Conservation (phyloP, 2,797 vertebrate genomes). For the Morelia viridis region DNA sequence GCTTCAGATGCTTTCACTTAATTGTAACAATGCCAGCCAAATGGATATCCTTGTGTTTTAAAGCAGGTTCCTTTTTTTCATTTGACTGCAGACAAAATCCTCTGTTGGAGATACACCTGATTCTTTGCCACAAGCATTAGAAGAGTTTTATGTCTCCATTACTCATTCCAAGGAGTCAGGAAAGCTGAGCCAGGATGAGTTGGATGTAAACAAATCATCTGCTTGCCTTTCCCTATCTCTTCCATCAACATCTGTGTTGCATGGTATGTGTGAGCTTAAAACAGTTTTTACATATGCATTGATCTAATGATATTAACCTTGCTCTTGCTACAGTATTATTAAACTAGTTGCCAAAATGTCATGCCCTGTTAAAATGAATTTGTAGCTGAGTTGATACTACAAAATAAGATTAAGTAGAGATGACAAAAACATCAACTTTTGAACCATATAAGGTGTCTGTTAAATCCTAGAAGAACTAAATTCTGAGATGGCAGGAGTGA, state of each 20-base stretch:
- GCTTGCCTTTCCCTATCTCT: background rate
- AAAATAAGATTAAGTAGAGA: background rate
- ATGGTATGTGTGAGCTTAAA: slow-evolving; percentile 40
- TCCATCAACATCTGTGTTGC: background rate
- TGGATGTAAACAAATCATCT: slow-evolving; percentile 11
- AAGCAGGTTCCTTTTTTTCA: slow-evolving; percentile 26
- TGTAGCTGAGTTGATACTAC: background rate
- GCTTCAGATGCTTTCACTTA: background rate
- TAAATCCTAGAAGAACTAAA: background rate
- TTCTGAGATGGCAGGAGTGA: background rate
- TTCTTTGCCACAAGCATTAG: slow-evolving; percentile 47
- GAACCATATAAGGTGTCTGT: background rate
- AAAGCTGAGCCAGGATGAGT: slow-evolving; percentile 34
- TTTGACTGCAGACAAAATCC: slow-evolving; percentile 45
- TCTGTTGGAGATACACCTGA: slow-evolving; percentile 35
- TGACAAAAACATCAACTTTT: background rate
- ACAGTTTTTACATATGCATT: background rate
- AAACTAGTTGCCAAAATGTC: background rate
- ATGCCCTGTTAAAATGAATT: background rate
- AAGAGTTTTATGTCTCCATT: slow-evolving; percentile 59
- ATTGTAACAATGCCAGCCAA: background rate
- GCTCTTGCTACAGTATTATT: background rate
- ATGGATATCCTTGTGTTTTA: background rate
- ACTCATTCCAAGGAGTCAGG: slow-evolving; percentile 39
- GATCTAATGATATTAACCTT: background rate